Conservation (phyloP, 2,888 invertebrate genomes). For the Itoplectis maculator region DNA sequence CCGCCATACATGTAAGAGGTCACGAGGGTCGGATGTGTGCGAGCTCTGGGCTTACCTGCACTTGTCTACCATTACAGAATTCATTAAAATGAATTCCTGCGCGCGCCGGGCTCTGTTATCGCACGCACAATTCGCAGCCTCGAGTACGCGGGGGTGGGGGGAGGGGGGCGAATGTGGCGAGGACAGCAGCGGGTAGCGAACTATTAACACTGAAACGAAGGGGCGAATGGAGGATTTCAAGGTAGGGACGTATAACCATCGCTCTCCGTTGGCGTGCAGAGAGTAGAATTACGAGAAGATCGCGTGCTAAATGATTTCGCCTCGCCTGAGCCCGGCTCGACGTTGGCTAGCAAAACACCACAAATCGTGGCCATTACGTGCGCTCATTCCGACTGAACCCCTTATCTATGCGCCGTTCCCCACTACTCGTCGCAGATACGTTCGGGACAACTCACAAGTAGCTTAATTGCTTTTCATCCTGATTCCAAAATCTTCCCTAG, state of each 20-base stretch:
- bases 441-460: slow-evolving; percentile 38
- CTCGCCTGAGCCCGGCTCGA: slow-evolving; percentile 69
- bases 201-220: slow-evolving; percentile 13
- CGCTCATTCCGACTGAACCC: slow-evolving; percentile 41
- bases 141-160: too few relatives aligned
- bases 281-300: slow-evolving; percentile 82
- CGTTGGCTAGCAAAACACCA: slow-evolving; percentile 73
- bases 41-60: not conserved
- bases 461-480: slow-evolving; percentile 61
- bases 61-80: slow-evolving; percentile 8
- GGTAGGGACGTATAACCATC: slow-evolving; percentile 58
- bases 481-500: slow-evolving; percentile 19
- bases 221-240: slow-evolving; percentile 35
- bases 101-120: not conserved
- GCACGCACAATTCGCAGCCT: not conserved
- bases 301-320: slow-evolving; percentile 83
- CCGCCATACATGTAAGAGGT: not conserved
- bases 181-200: slow-evolving; percentile 24
- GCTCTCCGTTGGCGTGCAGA: slow-evolving; percentile 69
- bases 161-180: slow-evolving; percentile 17
- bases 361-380: slow-evolving; percentile 75
- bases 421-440: slow-evolving; percentile 21
- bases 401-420: slow-evolving; percentile 9
- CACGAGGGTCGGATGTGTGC: not conserved
- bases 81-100: slow-evolving; percentile 11